Conservation (phyloP, 2,888 invertebrate species). For the Chalcosyrphus nemorum region DNA sequence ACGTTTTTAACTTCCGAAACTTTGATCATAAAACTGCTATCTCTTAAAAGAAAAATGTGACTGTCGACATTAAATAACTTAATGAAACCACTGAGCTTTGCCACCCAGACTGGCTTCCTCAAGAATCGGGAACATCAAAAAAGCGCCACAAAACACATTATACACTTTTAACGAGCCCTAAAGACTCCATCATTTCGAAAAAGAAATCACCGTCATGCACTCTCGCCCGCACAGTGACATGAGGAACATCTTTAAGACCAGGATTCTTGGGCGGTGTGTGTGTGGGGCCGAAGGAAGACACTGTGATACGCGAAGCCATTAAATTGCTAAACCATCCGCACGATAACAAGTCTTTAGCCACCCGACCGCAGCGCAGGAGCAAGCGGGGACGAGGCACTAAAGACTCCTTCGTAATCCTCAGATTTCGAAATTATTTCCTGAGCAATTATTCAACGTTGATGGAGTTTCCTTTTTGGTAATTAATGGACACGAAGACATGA, state of each 20-base stretch:
- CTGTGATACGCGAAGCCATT: slow-evolving; percentile 17
- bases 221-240: background rate
- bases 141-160: slow-evolving; percentile 53
- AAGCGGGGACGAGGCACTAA: background rate
- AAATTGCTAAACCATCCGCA: slow-evolving; percentile 20
- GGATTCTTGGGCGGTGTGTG: background rate
- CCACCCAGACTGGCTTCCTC: background rate
- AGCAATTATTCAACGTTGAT: slow-evolving; percentile 66
- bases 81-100: slow-evolving; percentile 25
- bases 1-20: slow-evolving; percentile 4
- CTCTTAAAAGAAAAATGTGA: slow-evolving; percentile 15
- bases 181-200: slow-evolving; percentile 4
- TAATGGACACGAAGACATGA: slow-evolving; percentile 55
- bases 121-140: slow-evolving; percentile 11
- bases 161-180: slow-evolving; percentile 62
- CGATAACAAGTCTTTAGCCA: slow-evolving; percentile 32
- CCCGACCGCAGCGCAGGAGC: background rate
- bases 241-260: slow-evolving; percentile 31
- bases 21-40: slow-evolving; percentile 29
- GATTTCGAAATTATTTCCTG: slow-evolving; percentile 70
- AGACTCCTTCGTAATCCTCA: slow-evolving; percentile 39
- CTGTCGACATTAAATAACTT: slow-evolving; percentile 33
- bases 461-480: slow-evolving; percentile 54
- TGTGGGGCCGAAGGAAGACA: too few species aligned
- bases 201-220: slow-evolving; percentile 29